Conservation (phyloP, 2,113 vertebrate genomes). For the Falcunculus frontatus region DNA sequence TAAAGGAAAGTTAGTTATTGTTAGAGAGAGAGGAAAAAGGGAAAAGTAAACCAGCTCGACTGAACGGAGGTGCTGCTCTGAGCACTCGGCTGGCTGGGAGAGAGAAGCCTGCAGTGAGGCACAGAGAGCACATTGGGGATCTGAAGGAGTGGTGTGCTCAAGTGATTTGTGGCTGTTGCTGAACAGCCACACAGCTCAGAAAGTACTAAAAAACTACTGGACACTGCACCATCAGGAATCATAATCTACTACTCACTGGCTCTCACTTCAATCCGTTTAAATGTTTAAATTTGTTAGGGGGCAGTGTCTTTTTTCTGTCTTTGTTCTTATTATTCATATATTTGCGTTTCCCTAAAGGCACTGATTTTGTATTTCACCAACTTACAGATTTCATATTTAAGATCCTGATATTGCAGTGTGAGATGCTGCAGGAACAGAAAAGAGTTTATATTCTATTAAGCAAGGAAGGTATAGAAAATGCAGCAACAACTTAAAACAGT, state of each 20-base stretch:
- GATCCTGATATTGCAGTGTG: neutral
- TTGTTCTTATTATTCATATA: neutral
- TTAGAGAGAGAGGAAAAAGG: neutral
- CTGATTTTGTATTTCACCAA: neutral
- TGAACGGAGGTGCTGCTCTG: neutral
- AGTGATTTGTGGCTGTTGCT: neutral
- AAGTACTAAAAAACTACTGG: neutral
- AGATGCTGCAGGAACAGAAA: neutral
- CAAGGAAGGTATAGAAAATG: neutral
- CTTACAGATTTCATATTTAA: neutral
- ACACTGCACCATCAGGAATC: neutral
- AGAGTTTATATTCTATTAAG: neutral
- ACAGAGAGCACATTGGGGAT: neutral
- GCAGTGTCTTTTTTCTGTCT: neutral
- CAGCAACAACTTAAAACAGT: neutral
- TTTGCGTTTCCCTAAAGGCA: neutral
- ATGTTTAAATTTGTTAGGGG: neutral
- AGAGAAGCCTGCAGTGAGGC: neutral
- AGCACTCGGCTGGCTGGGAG: rapidly evolving
- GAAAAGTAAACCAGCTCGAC: neutral
- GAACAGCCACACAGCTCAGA: neutral
- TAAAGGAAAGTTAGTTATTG: neutral
- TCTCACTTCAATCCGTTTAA: neutral
- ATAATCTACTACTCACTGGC: neutral
- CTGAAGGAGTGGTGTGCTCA: neutral